phyloP scores from a whole-genome alignment of 2,888 invertebrate genomes.

The Drosophila demipolita region DNA sequence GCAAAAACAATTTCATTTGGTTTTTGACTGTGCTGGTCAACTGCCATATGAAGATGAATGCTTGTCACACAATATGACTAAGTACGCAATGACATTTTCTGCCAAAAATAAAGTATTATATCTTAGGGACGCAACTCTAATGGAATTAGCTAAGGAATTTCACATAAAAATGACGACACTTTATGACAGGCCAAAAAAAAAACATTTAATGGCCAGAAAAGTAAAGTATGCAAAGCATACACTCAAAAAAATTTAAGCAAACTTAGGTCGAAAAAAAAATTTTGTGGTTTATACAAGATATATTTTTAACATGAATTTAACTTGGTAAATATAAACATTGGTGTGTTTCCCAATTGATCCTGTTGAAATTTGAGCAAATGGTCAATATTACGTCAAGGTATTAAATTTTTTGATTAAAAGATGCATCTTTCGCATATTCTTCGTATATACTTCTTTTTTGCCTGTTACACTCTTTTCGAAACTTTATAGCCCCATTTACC shows the following conservation, averaged over 20 bases:
- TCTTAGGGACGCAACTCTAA: conserved; percentile 4
- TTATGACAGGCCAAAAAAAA: conserved; percentile 49
- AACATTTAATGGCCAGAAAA: conserved; percentile 41
- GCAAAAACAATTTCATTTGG: conserved; percentile 6
- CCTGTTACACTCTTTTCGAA: neutral
- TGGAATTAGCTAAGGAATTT: conserved; percentile 47
- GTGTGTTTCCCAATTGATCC: neutral
- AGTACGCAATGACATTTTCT: conserved; percentile 16
- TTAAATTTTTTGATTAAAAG: too few relatives aligned
- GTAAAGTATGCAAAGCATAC: conserved; percentile 19
- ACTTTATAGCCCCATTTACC: neutral
- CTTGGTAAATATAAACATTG: neutral
- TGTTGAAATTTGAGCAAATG: neutral
- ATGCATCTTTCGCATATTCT: neutral
- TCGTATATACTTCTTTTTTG: neutral
- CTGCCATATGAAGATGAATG: conserved; percentile 56
- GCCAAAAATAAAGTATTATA: neutral
- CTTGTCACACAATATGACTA: conserved; percentile 13
- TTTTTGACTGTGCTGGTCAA: conserved; percentile 34
- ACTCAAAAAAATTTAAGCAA: neutral
- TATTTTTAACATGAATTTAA: neutral
- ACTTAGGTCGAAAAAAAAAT: neutral
- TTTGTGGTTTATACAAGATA: neutral
- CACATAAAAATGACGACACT: conserved; percentile 40
- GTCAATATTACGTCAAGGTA: neutral